Evolutionary conservation across 1,140 invertebrate species (phyloP).

Genomic region (Cepaea nemoralis): DNA sequence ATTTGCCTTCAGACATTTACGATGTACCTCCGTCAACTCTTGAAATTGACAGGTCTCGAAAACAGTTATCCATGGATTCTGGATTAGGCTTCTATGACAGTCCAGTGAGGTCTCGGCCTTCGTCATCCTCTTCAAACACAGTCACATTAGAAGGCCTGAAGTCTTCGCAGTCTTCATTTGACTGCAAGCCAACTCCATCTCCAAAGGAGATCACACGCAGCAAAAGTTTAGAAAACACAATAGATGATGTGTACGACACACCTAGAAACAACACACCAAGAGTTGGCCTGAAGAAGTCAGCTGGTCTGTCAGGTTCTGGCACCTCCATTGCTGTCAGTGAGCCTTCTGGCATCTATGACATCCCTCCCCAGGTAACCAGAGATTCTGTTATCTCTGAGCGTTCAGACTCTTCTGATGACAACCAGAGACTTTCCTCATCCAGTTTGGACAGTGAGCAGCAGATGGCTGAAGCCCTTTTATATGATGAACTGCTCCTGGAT

Average conservation of each 20-base stretch:
- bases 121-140: slow-evolving; percentile 22
- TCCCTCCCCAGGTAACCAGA: slow-evolving; percentile 72
- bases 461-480: slow-evolving; percentile 37
- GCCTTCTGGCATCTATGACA: slow-evolving; percentile 69
- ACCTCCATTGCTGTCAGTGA: slow-evolving; percentile 39
- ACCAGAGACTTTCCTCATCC: slow-evolving; percentile 59
- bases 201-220: slow-evolving; percentile 40
- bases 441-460: slow-evolving; percentile 59
- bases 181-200: slow-evolving; percentile 18
- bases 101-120: slow-evolving; percentile 34
- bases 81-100: slow-evolving; percentile 60
- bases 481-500: slow-evolving; percentile 82
- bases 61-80: slow-evolving; percentile 58
- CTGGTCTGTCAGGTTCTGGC: slow-evolving; percentile 24
- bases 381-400: slow-evolving; percentile 66
- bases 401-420: slow-evolving; percentile 60
- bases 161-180: slow-evolving; percentile 28
- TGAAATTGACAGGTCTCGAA: slow-evolving; percentile 36
- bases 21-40: slow-evolving; percentile 64
- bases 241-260: slow-evolving; percentile 65
- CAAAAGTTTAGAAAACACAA: slow-evolving; percentile 51
- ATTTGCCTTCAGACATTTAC: slow-evolving; percentile 71
- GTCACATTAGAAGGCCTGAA: slow-evolving; percentile 4
- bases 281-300: slow-evolving; percentile 42
- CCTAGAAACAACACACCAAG: slow-evolving; percentile 57